These are phyloP conservation scores for Clarias platycephalus DNA, from an alignment of 2,797 vertebrate species.

Conservation along the genomic window DNA sequence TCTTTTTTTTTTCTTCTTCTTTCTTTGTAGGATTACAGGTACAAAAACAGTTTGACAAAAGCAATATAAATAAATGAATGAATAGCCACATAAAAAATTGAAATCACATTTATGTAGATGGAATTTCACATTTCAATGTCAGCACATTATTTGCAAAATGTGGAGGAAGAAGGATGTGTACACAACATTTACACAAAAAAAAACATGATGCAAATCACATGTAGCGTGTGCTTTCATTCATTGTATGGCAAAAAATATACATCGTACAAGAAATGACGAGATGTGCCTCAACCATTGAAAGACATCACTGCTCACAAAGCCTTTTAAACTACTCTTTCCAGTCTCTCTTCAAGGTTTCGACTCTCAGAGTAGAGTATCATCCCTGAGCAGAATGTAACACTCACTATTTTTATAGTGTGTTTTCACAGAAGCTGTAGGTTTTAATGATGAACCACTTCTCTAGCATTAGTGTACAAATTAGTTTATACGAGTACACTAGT, in stretches of 20 bases:
- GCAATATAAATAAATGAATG: neutral
- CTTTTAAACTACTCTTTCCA: neutral
- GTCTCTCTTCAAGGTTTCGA: neutral
- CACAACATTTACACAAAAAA: neutral
- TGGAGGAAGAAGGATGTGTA: neutral
- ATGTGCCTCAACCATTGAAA: too few relatives aligned
- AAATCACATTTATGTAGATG: conserved; percentile 30
- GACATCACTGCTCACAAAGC: neutral
- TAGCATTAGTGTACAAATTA: neutral
- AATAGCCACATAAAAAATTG: neutral
- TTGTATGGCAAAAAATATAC: neutral
- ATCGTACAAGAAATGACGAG: neutral
- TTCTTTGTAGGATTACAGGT: neutral
- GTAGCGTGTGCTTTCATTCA: neutral
- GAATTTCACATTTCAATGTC: conserved; percentile 7
- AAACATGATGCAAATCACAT: neutral
- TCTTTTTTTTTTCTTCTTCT: neutral
- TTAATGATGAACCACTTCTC: neutral
- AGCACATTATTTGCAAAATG: neutral
- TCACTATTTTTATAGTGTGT: neutral
- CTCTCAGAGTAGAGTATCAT: neutral
- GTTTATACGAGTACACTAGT: neutral
- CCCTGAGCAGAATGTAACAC: neutral
- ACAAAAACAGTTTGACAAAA: neutral
- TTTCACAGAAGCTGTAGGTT: neutral